Evolutionary conservation across 1,140 invertebrate genomes (phyloP).

Genomic region (Trachymyrmex cornetzi): DNA sequence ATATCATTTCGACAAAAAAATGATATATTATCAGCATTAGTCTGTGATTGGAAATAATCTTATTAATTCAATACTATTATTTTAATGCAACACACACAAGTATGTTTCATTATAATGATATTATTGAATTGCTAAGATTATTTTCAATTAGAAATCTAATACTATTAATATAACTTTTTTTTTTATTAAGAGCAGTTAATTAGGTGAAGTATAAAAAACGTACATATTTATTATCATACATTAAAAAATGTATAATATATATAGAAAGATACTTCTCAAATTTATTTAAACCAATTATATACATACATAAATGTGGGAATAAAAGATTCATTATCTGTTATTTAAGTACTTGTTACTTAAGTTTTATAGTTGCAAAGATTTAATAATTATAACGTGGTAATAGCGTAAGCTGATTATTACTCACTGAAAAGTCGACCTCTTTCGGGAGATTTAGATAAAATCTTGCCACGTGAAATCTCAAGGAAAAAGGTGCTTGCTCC

Average conservation of each 20-base stretch:
- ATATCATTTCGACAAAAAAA: not conserved
- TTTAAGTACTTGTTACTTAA: not conserved
- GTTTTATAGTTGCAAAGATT: not conserved
- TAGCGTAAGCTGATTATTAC: conserved; percentile 65
- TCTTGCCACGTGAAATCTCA: conserved; percentile 89
- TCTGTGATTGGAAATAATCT: not conserved
- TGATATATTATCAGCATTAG: not conserved
- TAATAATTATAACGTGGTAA: not conserved
- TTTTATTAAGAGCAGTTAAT: not conserved
- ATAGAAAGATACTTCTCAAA: not conserved
- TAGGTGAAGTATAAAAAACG: not conserved
- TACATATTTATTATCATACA: not conserved
- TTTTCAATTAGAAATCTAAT: not conserved
- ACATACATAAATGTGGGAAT: not conserved
- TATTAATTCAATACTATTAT: not conserved
- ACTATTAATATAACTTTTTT: not conserved
- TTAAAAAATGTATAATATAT: not conserved
- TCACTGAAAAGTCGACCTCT: conserved; percentile 89
- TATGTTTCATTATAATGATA: not conserved
- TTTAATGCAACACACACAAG: not conserved
- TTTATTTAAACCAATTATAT: not conserved
- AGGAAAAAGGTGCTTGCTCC: conserved; percentile 88
- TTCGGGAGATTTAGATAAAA: conserved; percentile 89
- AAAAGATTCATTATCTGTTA: not conserved
- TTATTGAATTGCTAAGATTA: not conserved